Evolutionary conservation across 1,140 invertebrate species (phyloP), one percentile per base, ranked within the genome.

Genomic region (Lepidotrigona ventralis): DNA sequence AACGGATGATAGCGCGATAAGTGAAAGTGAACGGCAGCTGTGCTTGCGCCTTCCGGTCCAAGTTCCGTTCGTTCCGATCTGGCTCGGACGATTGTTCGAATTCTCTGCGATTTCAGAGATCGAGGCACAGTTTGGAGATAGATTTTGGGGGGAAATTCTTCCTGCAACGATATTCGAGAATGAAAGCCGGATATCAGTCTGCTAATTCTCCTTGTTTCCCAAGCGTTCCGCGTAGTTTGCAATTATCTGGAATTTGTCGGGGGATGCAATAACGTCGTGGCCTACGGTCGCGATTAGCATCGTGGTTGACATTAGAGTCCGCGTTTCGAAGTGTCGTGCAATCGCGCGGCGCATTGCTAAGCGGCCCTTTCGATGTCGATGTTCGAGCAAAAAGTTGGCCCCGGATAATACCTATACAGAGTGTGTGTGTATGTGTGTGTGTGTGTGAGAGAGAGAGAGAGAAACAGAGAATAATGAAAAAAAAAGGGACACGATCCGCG

Each of bases 21-120:
- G 68, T 51, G 81, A 83, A 79, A 83, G 69, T 79, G 76, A 64
- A 83, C 56, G 68, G 71, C 69, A 66, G 68, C 66, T 72, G 54
- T 33, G 53, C 26, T 39, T 33, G 39, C 39, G 39, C 58, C 23
- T n/a, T 23, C 12, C 23, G 23, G 23, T 39, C 11, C 23, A 26
- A 53, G 14, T n/a, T 14, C 11, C 21, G 11, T 46, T 21, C 68
- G 11, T 69, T 33, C 33, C 23, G 68, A 46, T 17, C 1, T 46
- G 33, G 23, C 39, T 46, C 68, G n/a, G n/a, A 21, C 21, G 68
- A 46, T 69, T 46, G 23, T n/a, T 60, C n/a, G 23, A 1, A 60
- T 19, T 60, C n/a, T 12, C 3, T 23, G n/a, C 3, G n/a, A 23
- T 60, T n/a, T 60, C 23, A 60, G 58, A 60, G 23, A 60, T 60